Conservation (phyloP, 1,140 invertebrate genomes). For the Bombus picipes region DNA sequence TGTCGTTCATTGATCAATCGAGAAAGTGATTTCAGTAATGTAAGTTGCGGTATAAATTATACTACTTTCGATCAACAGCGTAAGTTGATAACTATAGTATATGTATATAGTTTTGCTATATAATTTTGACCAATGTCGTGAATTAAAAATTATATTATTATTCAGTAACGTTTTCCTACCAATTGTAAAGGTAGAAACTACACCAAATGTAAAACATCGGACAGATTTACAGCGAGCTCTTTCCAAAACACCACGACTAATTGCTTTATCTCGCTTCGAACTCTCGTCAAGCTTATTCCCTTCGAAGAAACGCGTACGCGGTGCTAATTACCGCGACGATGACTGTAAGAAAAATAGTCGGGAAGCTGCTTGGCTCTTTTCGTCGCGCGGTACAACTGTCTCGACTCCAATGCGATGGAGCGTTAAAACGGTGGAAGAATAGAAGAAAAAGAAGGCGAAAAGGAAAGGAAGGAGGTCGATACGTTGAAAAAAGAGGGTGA, state of each 20-base stretch:
- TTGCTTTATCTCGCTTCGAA: not conserved
- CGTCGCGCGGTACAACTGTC: conserved; percentile 41
- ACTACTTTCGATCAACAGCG: no score
- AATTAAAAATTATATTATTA: no score
- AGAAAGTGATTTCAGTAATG: no score
- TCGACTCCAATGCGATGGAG: conserved; percentile 27
- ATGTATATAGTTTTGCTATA: no score
- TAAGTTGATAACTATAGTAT: no score
- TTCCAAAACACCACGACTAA: not conserved
- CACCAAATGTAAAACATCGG: not conserved
- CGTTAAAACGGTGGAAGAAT: not conserved
- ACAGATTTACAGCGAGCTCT: no score
- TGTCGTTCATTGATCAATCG: no score
- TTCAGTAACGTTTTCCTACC: not conserved
- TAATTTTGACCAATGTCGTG: no score
- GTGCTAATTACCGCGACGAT: conserved; percentile 4
- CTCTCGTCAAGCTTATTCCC: not conserved
- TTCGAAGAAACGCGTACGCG: not conserved
- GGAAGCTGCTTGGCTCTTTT: not conserved
- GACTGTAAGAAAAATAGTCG: not conserved
- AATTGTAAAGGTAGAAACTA: not conserved
- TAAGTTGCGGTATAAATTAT: no score
- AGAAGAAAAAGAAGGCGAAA: conserved; percentile 9
- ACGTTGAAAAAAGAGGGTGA: conserved; percentile 31
- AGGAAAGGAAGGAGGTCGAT: not conserved